Conservation (phyloP, 2,888 invertebrate species). For the Electrophaes corylata region DNA sequence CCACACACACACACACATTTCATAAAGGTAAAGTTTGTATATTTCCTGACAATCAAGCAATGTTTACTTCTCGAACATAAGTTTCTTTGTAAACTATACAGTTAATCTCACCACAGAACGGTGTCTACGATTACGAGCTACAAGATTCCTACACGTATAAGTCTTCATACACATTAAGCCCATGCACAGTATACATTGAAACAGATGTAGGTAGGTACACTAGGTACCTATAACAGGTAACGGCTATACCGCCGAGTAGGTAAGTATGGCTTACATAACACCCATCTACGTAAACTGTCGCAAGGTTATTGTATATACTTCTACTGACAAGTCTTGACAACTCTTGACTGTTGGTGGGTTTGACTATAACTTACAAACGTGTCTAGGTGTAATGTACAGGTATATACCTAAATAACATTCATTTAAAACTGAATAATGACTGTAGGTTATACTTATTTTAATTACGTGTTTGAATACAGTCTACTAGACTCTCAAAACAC, state of each 20-base stretch:
- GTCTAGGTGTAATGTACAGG: neutral
- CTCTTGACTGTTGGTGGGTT: neutral
- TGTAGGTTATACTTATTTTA: neutral
- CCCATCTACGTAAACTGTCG: conserved; percentile 25
- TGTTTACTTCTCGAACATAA: neutral
- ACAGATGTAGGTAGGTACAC: conserved; percentile 9
- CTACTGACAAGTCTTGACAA: conserved; percentile 17
- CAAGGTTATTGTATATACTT: conserved; percentile 21
- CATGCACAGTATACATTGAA: conserved; percentile 1
- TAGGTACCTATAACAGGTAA: conserved; percentile 14
- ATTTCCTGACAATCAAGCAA: neutral
- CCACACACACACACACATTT: no score
- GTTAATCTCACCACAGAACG: conserved; percentile 20
- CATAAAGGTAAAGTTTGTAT: neutral
- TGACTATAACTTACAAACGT: neutral
- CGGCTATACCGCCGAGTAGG: conserved; percentile 22
- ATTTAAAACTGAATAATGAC: neutral
- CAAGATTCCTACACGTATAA: conserved; percentile 32
- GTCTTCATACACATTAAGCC: conserved; percentile 25
- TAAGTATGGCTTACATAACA: conserved; percentile 37
- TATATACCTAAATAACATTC: neutral
- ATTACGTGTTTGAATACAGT: neutral
- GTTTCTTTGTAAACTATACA: neutral
- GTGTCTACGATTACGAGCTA: conserved; percentile 29
- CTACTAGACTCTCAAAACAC: neutral